phyloP scores from a whole-genome alignment of 2,888 invertebrate genomes.

The Limnephilus auricula region DNA sequence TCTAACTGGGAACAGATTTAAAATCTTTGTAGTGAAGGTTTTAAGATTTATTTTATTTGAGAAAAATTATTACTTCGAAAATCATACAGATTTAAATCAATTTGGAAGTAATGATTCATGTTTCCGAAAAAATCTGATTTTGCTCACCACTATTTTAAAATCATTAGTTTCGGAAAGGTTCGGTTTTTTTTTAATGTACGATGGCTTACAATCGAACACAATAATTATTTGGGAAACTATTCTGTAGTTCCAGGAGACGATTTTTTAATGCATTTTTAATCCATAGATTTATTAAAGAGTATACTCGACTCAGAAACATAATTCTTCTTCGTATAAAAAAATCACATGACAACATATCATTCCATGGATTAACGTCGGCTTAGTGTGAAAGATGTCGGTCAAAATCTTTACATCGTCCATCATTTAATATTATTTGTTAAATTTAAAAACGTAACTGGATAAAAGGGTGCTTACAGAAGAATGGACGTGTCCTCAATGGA shows the following conservation, averaged over 20 bases:
- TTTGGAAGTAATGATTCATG: too few species aligned
- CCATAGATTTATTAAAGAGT: background rate
- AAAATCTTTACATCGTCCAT: constrained; percentile 43
- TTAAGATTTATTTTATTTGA: too few species aligned
- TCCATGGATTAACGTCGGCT: constrained; percentile 63
- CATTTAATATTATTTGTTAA: constrained; percentile 56
- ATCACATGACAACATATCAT: constrained; percentile 2
- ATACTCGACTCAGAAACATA: background rate
- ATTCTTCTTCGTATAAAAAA: background rate
- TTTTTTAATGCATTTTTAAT: background rate
- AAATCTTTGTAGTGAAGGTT: too few species aligned
- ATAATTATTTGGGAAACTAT: background rate
- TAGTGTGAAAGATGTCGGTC: constrained; percentile 60
- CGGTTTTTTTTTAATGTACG: too few species aligned
- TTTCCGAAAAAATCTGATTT: too few species aligned
- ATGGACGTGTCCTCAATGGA: background rate
- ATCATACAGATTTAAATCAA: too few species aligned
- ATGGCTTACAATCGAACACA: background rate
- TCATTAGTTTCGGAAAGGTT: too few species aligned
- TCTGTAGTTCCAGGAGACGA: background rate
- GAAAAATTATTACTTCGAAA: too few species aligned
- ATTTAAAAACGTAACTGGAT: constrained; percentile 51
- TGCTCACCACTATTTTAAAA: too few species aligned
- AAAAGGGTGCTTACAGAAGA: background rate
- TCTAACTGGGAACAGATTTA: too few species aligned